phyloP scores from a whole-genome alignment of 92 coral and sea anemone species.

The Phenganax subtilis region DNA sequence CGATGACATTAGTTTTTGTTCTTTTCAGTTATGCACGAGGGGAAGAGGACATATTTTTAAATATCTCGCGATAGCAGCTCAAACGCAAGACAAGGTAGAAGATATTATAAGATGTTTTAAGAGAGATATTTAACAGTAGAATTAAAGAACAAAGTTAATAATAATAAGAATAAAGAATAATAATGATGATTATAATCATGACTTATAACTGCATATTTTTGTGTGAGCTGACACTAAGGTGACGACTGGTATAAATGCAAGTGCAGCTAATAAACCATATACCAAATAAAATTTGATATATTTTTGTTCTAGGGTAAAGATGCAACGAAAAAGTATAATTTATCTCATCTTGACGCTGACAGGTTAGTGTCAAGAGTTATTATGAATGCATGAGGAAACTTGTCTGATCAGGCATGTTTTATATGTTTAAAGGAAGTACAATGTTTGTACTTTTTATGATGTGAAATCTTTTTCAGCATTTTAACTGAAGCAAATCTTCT shows the following conservation, averaged over 20 bases:
- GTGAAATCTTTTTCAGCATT: slow-evolving; percentile 12
- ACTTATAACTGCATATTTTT: too few relatives aligned
- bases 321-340: background rate
- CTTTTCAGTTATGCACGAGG: slow-evolving; percentile 72
- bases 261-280: too few relatives aligned
- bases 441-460: background rate
- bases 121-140: background rate
- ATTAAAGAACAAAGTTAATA: background rate
- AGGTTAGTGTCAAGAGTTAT: background rate
- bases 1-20: background rate
- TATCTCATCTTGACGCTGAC: slow-evolving; percentile 7
- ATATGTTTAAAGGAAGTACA: too few relatives aligned
- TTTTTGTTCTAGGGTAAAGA: slow-evolving; percentile 23
- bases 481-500: slow-evolving; percentile 34
- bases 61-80: slow-evolving; percentile 85
- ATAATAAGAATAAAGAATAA: background rate
- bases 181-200: too few relatives aligned
- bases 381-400: too few relatives aligned
- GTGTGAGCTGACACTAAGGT: too few relatives aligned
- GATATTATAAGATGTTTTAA: background rate
- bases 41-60: slow-evolving; percentile 95
- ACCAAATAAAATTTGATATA: too few relatives aligned
- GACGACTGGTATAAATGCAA: too few relatives aligned
- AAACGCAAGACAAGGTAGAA: slow-evolving; percentile 84
- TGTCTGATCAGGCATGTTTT: too few relatives aligned